Evolutionary conservation across 2,113 vertebrate genomes (phyloP).

Genomic region (Sialia sialis): DNA sequence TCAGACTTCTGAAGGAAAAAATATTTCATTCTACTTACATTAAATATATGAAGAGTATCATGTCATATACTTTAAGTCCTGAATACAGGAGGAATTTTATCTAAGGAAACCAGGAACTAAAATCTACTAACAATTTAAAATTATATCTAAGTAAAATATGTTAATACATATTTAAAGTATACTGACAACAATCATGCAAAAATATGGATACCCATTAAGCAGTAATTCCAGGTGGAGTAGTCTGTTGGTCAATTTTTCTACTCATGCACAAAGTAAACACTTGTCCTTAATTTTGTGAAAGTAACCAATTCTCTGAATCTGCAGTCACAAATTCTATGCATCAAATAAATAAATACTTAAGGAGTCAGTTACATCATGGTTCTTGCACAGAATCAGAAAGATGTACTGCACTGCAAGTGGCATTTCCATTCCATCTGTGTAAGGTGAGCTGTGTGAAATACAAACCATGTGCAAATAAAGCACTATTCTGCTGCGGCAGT

Average conservation of each 20-base stretch:
- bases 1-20: not conserved
- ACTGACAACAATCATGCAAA: not conserved
- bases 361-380: not conserved
- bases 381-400: not conserved
- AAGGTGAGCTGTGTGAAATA: not conserved
- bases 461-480: not conserved
- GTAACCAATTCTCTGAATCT: not conserved
- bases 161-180: not conserved
- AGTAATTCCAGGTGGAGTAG: not conserved
- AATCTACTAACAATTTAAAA: not conserved
- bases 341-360: not conserved
- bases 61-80: not conserved
- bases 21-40: not conserved
- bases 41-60: not conserved
- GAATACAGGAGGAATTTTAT: not conserved
- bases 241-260: not conserved
- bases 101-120: not conserved
- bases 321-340: not conserved
- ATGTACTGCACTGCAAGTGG: not conserved
- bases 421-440: not conserved
- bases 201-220: not conserved
- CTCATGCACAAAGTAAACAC: not conserved
- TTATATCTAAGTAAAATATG: not conserved
- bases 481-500: not conserved
- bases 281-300: not conserved